Evolutionary conservation across 2,113 vertebrate species (phyloP), one percentile per base, ranked within the genome.

Genomic region (Pantherophis guttatus): DNA sequence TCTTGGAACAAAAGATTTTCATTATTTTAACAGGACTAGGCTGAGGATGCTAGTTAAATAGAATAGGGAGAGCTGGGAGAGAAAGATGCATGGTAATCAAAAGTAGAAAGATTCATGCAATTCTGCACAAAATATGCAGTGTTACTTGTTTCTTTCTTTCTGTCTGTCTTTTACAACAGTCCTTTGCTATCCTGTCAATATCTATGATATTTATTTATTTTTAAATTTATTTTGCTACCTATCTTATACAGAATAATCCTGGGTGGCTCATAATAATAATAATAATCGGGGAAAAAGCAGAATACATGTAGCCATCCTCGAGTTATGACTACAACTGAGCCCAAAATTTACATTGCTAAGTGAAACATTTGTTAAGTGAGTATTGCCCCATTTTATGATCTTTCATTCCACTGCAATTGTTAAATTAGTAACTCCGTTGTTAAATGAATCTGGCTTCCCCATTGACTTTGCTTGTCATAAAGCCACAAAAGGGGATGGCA

Each of bases 41-140:
- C 94, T 95, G 90, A 96, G 62, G 91, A 96, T 87, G 1, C 85
- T 90, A 95, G 91, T 95, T 92, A 94, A 95, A 95, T 93, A 7
- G 93, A 93, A 93, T 29, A 86, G 87, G 75, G 48, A 55, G 52
- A 17, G 59, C 7, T 2, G 0, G 70, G 94, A 89, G 75, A 88
- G 5, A 39, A 23, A 13, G 29, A 17, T 50, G 57, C 86, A 59
- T 7, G 50, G 2, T 65, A 91, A 29, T 6, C 26, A 70, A 65
- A 2, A 91, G 44, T 90, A 33, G 21, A 10, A 91, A 23, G 89
- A 48, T 90, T 53, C 92, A 93, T 15, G 23, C 59, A 17, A 90
- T 88, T 9, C 92, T 92, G 54, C 23, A 95, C 88, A 90, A 29
- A 29, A 93, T 95, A 62, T 91, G 57, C 95, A 95, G 95, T 93